Conservation (phyloP, 2,797 vertebrate species). For the Erithacus rubecula region DNA sequence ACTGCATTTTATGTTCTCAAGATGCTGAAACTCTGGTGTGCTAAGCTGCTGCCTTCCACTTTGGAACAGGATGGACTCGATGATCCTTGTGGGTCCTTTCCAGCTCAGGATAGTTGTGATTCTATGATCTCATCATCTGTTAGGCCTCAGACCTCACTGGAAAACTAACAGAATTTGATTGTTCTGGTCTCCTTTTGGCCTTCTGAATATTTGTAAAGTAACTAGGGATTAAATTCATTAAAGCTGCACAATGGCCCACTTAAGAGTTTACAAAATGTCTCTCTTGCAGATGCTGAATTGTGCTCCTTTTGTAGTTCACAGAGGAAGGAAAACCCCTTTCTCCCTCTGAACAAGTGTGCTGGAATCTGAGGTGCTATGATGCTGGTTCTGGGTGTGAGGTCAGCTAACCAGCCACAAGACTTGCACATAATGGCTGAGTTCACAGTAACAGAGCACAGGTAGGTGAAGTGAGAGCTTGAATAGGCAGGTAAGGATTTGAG, state of each 20-base stretch:
- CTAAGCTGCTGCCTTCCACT: background rate
- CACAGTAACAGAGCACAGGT: background rate
- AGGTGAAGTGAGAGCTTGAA: background rate
- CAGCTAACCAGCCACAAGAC: background rate
- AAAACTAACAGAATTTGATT: background rate
- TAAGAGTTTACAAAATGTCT: background rate
- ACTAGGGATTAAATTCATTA: background rate
- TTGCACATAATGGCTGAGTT: background rate
- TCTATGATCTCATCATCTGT: background rate
- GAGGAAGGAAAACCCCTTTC: background rate
- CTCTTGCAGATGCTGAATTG: background rate
- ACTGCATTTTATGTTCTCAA: background rate
- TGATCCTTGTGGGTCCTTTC: background rate
- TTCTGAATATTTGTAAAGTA: background rate
- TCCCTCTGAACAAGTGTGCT: background rate
- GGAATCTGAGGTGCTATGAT: background rate
- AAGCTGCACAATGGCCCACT: background rate
- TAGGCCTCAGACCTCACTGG: background rate
- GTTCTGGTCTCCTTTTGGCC: background rate
- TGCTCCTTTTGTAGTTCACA: background rate
- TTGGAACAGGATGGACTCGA: accelerated
- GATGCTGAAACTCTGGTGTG: background rate
- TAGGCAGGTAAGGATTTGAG: background rate
- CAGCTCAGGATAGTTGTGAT: background rate
- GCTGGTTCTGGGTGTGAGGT: background rate